Evolutionary conservation across 37 sponge, comb jelly and placozoan species (phyloP).

Genomic region (Haliclona indistincta): DNA sequence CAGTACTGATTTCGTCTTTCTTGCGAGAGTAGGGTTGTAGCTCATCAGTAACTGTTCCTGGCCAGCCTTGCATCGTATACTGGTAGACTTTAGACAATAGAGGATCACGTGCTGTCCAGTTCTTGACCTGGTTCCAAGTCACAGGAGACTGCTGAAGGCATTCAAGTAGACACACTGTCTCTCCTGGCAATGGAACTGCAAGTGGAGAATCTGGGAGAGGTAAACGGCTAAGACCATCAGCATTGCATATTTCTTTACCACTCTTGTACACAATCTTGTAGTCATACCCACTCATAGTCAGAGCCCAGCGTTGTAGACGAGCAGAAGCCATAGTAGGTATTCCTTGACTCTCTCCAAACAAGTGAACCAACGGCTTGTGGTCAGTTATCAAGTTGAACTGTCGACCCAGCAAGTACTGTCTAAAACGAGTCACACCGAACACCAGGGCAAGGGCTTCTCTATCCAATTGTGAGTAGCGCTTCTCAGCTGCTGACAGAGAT

Average conservation of each 20-base stretch:
- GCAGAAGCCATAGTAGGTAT: slow-evolving; percentile 38
- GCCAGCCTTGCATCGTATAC: neutral
- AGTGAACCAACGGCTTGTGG: slow-evolving; percentile 39
- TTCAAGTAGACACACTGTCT: neutral
- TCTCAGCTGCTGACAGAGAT: slow-evolving; percentile 13
- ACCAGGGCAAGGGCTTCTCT: slow-evolving; percentile 19
- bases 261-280: slow-evolving; percentile 27
- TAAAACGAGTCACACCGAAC: slow-evolving; percentile 30
- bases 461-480: slow-evolving; percentile 28
- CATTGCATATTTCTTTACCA: slow-evolving; percentile 29
- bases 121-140: slow-evolving; percentile 4
- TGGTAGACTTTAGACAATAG: slow-evolving; percentile 10
- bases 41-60: neutral
- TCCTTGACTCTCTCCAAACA: slow-evolving; percentile 11
- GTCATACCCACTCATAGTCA: slow-evolving; percentile 34
- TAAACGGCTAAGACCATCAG: no score
- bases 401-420: slow-evolving; percentile 19
- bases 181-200: slow-evolving; percentile 12
- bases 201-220: slow-evolving; percentile 2
- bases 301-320: slow-evolving; percentile 32
- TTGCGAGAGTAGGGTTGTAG: neutral
- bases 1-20: slow-evolving; percentile 19
- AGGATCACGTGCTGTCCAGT: slow-evolving; percentile 30
- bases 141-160: slow-evolving; percentile 5
- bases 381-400: slow-evolving; percentile 17